Base-by-base conservation (phyloP, 2,888 invertebrate species). In the Gastrophysa polygoni region DNA sequence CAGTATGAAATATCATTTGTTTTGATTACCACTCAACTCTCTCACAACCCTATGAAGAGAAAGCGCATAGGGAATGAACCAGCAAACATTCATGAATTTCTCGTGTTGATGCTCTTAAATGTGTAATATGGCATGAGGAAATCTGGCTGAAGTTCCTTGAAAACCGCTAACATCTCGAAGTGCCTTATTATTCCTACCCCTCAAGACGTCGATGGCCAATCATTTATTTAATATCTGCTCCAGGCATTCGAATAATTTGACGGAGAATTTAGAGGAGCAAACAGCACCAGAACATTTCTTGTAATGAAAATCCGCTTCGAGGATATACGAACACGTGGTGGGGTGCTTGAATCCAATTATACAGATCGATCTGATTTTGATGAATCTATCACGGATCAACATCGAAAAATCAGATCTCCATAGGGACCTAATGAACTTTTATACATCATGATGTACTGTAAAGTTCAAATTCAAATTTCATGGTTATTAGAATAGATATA, bases 61-160 rank as follows among this genome's bases (percentile, higher is more conserved):
- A n/a, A n/a, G n/a, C n/a, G n/a, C n/a, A n/a, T 2, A 17, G 34
- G 55, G 43, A 11, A 49, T 47, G 28, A 44, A 21, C 29, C 24
- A 46, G 57, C 44, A 57, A 61, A 59, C 58, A 56, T 59, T 61
- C 60, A 49, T 60, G 66, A 59, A 63, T 66, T 60, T 69, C 68
- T 61, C 62, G 59, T 68, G 67, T 66, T 71, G 70, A 71, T 73
- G 63, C 69, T 71, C 69, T 73, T 73, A 70, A 75, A 75, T 75
- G 74, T 75, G 73, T 75, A 75, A 75, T 73, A 75, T 74, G 71
- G 73, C 73, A 73, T 74, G 69, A 69, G 68, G 73, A 74, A 74
- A 75, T 74, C 74, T 74, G 73, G 71, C 69, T 67, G 68, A 74
- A 75, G 73, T 74, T 74, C 71, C 72, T 69, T 55, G 67, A 56